phyloP scores from a whole-genome alignment of 2,797 vertebrate genomes.

The Liasis olivaceus region DNA sequence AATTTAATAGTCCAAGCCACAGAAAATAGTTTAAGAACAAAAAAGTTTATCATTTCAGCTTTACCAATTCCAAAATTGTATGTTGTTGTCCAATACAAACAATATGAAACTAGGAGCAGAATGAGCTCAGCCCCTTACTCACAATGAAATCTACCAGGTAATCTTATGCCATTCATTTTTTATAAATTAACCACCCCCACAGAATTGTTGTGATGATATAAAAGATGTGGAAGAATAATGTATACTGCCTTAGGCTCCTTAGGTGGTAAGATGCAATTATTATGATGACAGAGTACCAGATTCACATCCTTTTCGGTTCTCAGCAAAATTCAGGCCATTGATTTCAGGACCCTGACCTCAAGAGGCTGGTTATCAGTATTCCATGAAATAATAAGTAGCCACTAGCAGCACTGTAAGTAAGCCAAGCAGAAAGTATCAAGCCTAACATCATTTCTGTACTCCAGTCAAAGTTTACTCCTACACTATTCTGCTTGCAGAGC shows the following conservation, averaged over 20 bases:
- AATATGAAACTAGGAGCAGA: not conserved
- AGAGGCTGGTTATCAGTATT: not conserved
- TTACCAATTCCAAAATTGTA: not conserved
- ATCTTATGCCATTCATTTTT: not conserved
- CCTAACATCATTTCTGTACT: not conserved
- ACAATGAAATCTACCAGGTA: not conserved
- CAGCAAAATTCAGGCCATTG: not conserved
- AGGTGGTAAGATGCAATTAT: not conserved
- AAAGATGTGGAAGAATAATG: not conserved
- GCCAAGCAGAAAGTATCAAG: not conserved
- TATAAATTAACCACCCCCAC: not conserved
- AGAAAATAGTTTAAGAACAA: constrained; percentile 13
- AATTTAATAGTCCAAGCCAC: constrained; percentile 28
- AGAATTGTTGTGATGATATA: not conserved
- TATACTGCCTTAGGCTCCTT: not conserved
- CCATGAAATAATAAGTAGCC: not conserved
- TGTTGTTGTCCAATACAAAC: not conserved
- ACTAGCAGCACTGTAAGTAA: not conserved
- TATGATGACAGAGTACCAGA: not conserved
- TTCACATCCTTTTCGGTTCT: not conserved
- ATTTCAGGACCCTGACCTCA: not conserved
- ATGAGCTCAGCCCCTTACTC: not conserved
- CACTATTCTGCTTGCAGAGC: not conserved
- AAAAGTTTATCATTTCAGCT: not conserved
- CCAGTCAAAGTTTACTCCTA: not conserved